Percentiles rank a stretch among this genome's conserved stretches.
Conservation (phyloP, 2,888 invertebrate species). For the Tanytarsus gracilentus region DNA sequence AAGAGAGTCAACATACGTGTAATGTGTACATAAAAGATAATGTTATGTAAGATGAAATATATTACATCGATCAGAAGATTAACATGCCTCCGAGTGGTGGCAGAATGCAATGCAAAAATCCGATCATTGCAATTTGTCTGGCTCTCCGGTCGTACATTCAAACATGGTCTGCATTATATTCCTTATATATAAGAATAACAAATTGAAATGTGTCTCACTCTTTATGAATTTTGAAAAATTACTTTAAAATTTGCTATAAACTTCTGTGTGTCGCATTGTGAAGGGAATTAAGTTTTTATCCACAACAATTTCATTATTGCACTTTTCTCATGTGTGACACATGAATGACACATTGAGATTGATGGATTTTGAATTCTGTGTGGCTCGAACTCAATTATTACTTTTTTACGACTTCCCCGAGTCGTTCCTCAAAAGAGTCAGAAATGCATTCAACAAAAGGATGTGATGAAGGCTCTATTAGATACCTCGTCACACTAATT, state of each 20-base stretch:
- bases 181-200: no score
- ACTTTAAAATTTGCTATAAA: background rate
- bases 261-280: background rate
- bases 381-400: background rate
- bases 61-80: constrained; percentile 6
- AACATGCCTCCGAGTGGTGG: constrained; percentile 1
- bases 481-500: constrained; percentile 8
- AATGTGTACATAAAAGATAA: background rate
- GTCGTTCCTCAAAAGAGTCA: no score
- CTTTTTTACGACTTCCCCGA: background rate
- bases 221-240: background rate
- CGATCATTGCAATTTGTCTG: constrained; percentile 10
- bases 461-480: constrained; percentile 7
- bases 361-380: background rate
- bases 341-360: constrained; percentile 5
- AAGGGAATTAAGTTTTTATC: constrained; percentile 13
- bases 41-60: constrained; percentile 12
- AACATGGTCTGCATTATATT: no score
- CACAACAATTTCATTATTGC: constrained; percentile 2
- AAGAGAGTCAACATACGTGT: background rate
- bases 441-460: no score
- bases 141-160: background rate
- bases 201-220: background rate
- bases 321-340: background rate
- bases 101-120: background rate